Percentiles rank a stretch among this genome's conserved stretches.
These are phyloP conservation scores for Sinocyclocheilus anshuiensis DNA, from an alignment of 2,113 vertebrate species.

Conservation along the genomic window DNA sequence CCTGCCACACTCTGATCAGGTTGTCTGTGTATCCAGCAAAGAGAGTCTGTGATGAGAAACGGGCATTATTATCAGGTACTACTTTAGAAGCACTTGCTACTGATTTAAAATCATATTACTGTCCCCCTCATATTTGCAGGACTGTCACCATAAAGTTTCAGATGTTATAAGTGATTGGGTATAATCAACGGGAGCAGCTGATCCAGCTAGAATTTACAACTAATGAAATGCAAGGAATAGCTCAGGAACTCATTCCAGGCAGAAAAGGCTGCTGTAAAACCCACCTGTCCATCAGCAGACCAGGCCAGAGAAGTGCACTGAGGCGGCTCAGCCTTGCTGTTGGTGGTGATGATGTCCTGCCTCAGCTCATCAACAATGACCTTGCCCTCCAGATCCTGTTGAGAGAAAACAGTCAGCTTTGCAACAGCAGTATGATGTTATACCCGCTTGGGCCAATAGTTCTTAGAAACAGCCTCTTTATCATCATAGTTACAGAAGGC, in stretches of 20 bases:
- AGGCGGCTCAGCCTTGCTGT: conserved; percentile 94
- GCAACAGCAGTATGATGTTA: too few species aligned
- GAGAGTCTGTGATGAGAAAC: conserved; percentile 79
- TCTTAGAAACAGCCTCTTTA: conserved; percentile 97
- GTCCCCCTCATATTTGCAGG: conserved; percentile 82
- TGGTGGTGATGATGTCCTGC: conserved; percentile 96
- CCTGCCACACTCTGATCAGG: conserved; percentile 95
- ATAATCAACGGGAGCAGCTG: conserved; percentile 74
- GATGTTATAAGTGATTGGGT: conserved; percentile 71
- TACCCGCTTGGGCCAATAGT: background rate
- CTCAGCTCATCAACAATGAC: conserved; percentile 96
- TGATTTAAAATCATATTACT: background rate
- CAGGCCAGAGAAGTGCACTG: conserved; percentile 95
- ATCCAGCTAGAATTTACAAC: too few species aligned
- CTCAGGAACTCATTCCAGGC: too few species aligned
- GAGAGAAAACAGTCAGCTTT: background rate
- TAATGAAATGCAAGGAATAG: background rate
- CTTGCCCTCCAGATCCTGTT: conserved; percentile 93
- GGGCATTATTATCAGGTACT: background rate
- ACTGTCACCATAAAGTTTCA: conserved; percentile 75
- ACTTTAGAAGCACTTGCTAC: background rate
- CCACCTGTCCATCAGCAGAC: conserved; percentile 97
- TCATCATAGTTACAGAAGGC: conserved; percentile 81
- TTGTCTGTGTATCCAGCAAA: conserved; percentile 96
- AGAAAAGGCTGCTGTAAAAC: background rate